Evolutionary conservation across 2,113 vertebrate genomes (phyloP).

Genomic region (Antigone vipio): DNA sequence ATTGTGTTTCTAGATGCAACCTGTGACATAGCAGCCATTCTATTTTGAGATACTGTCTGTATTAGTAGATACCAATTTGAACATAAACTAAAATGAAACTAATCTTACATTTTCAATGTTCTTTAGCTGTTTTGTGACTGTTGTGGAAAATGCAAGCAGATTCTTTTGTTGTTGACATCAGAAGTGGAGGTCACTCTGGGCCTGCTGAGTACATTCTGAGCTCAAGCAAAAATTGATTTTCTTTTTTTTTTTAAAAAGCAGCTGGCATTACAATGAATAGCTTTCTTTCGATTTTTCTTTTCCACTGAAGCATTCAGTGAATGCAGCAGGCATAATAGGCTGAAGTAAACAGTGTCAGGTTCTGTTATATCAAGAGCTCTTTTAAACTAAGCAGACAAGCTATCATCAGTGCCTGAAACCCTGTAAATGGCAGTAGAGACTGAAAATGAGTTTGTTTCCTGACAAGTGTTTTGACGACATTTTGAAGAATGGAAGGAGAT

Average conservation of each 20-base stretch:
- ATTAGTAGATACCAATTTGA: conserved; percentile 57
- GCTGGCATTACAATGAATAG: conserved; percentile 82
- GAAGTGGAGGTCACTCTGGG: conserved; percentile 72
- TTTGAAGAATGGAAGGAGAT: conserved; percentile 77
- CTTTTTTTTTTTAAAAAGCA: conserved; percentile 76
- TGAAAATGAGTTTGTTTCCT: conserved; percentile 81
- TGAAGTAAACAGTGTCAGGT: conserved; percentile 86
- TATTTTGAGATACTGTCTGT: conserved; percentile 38
- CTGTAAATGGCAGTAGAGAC: conserved; percentile 75
- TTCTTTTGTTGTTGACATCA: conserved; percentile 78
- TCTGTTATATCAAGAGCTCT: conserved; percentile 82
- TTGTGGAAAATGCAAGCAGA: conserved; percentile 68
- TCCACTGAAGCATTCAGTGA: conserved; percentile 81
- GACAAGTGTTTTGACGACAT: conserved; percentile 80
- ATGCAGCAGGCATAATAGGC: conserved; percentile 81
- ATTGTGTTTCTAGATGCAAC: background rate
- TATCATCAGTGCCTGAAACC: conserved; percentile 79
- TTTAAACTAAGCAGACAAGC: conserved; percentile 83
- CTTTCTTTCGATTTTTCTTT: conserved; percentile 82
- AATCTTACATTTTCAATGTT: conserved; percentile 68
- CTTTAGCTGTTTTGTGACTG: conserved; percentile 64
- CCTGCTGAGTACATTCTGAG: conserved; percentile 74
- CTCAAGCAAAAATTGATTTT: conserved; percentile 82
- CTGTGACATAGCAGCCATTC: conserved; percentile 6
- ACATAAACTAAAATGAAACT: conserved; percentile 72